These are phyloP conservation scores for Pangasius larnaudii DNA, from an alignment of 2,797 vertebrate genomes.

Conservation along the genomic window DNA sequence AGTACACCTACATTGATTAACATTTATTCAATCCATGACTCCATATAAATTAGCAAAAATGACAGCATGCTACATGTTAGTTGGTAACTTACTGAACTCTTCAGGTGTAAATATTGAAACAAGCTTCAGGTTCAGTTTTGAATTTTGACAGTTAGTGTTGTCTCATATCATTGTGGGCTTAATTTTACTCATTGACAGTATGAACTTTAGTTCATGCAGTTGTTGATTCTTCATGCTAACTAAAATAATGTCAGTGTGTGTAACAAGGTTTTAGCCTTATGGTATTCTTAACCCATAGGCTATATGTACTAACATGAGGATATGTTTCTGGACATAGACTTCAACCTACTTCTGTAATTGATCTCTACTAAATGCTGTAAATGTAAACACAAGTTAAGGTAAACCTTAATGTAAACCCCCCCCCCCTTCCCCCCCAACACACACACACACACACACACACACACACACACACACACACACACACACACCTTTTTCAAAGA, in stretches of 20 bases:
- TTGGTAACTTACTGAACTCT: not conserved
- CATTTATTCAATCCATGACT: not conserved
- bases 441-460: too few species aligned
- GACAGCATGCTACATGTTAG: not conserved
- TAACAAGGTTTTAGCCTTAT: not conserved
- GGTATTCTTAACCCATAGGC: not conserved
- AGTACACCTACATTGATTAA: not conserved
- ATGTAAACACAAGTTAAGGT: not conserved
- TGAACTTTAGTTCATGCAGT: not conserved
- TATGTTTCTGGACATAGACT: not conserved
- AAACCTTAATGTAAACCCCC: not conserved
- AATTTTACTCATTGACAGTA: not conserved
- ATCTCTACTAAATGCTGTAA: not conserved
- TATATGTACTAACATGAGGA: not conserved
- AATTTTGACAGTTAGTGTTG: not conserved
- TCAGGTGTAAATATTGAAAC: not conserved
- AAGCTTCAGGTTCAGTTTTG: not conserved
- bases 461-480: too few species aligned
- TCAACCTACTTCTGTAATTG: not conserved
- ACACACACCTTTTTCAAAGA: not conserved
- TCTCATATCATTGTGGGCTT: not conserved
- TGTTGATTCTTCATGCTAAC: not conserved
- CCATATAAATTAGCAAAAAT: not conserved
- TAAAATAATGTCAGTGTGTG: not conserved
- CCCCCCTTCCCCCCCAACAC: too few species aligned